Base-by-base conservation (phyloP, 2,113 vertebrate genomes). In the Benitochromis conjunctus region DNA sequence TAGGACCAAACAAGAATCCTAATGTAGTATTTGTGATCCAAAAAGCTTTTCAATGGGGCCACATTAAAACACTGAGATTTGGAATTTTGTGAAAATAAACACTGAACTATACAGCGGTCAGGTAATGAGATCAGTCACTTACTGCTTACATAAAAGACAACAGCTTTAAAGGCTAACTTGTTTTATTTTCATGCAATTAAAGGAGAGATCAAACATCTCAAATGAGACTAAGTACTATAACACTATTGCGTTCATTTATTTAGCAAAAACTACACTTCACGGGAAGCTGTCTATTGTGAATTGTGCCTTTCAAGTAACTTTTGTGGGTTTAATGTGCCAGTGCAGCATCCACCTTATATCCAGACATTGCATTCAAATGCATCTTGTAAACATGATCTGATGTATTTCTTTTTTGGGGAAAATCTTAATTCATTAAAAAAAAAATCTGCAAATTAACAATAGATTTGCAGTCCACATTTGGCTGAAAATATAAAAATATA, bases 281-380 rank as follows among this genome's bases (percentile, higher is more conserved):
- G 0, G 80, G 10, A 66, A 71, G 82, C 51, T 84, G 12, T 84
- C 29, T 21, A 81, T 88, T 46, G 86, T 93, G 71, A 10, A 91
- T 90, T 91, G 90, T 94, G 91, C 92, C 90, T 92, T 93, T 90
- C 86, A 79, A 83, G 78, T 91, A 54, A 86, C 34, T 76, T 90
- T 10, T 90, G 9, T 91, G 55, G 34, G 41, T 92, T 82, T 93
- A 80, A 83, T 85, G 86, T 92, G 38, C 69, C 69, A 84, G 82
- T 91, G 38, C 76, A 85, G 46, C 55, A 79, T 91, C 53, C 29
- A 83, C 58, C 58, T 89, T 56, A 81, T 29, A 88, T 85, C 24
- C 24, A 80, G 60, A 86, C 51, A 84, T 64, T 46, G 76, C 36
- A 85, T 76, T 16, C 4, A 81, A 86, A 92, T 66, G 21, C 43